Conservation (phyloP, 2,113 vertebrate species). For the Sminthopsis crassicaudata region DNA sequence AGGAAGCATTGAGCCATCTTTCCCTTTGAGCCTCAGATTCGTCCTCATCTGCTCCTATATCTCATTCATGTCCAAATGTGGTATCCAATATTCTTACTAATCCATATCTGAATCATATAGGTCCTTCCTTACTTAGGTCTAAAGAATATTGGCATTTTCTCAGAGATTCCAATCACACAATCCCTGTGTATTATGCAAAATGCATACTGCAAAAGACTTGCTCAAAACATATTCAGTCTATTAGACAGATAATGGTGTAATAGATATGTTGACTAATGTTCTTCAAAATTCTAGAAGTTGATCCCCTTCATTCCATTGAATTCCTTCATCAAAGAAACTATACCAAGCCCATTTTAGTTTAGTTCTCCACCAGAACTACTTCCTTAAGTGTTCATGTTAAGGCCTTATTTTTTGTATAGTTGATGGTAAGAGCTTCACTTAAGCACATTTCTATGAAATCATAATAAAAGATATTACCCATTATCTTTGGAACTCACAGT, state of each 20-base stretch:
- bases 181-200: too few species aligned
- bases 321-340: neutral
- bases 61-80: neutral
- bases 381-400: neutral
- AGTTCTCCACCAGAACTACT: neutral
- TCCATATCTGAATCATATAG: neutral
- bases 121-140: neutral
- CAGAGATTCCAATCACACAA: neutral
- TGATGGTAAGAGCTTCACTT: neutral
- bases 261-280: neutral
- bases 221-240: neutral
- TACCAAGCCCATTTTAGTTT: too few species aligned
- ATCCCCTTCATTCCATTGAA: neutral
- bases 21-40: too few species aligned
- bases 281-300: neutral
- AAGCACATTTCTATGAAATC: neutral
- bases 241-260: neutral
- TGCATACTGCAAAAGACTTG: neutral
- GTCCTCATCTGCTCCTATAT: too few species aligned
- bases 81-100: neutral
- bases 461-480: neutral
- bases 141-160: neutral
- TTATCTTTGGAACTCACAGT: neutral
- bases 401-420: neutral
- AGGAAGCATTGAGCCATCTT: too few species aligned